Conservation (phyloP, 2,888 invertebrate species). For the Girardia tigrina region DNA sequence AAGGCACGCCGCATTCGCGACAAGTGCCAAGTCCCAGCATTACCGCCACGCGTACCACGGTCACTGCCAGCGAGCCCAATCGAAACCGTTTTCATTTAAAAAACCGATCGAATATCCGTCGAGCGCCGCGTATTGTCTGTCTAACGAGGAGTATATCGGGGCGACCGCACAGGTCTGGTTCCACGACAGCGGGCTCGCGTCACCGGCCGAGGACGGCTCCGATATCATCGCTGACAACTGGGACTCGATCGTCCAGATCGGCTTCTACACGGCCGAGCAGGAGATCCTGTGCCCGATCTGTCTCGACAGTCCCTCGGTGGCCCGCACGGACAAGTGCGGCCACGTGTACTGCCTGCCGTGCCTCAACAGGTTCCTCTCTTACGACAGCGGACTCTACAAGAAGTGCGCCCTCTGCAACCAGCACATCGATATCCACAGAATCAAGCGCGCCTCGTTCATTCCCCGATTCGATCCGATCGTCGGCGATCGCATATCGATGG, state of each 20-base stretch:
- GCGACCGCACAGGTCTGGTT: not conserved
- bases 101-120: not conserved
- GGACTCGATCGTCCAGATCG: not conserved
- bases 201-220: not conserved
- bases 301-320: not conserved
- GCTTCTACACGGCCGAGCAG: not conserved
- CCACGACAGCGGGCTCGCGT: not conserved
- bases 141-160: not conserved
- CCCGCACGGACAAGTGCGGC: not conserved
- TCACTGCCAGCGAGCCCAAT: not conserved
- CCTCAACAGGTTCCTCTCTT: not conserved
- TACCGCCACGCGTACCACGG: too few species aligned
- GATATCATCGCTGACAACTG: not conserved
- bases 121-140: not conserved
- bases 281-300: not conserved
- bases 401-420: not conserved
- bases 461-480: not conserved
- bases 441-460: not conserved
- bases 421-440: not conserved
- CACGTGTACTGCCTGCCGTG: not conserved
- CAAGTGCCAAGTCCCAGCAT: too few species aligned
- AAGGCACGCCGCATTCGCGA: too few species aligned
- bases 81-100: not conserved
- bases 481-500: not conserved
- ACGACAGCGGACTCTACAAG: not conserved